These are phyloP conservation scores for Bombylius discolor DNA, from an alignment of 2,888 invertebrate species.

Conservation along the genomic window DNA sequence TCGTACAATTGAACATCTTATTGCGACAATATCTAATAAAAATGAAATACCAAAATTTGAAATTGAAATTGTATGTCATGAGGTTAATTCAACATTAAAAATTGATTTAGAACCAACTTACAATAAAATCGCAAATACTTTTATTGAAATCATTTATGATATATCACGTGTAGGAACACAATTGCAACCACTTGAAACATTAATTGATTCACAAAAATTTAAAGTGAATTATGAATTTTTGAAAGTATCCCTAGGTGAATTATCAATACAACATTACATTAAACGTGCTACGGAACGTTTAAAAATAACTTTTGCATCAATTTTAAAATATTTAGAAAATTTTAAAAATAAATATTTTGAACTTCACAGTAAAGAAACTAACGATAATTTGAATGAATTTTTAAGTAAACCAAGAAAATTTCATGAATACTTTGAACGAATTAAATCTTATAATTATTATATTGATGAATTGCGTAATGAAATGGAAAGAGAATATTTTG, in stretches of 20 bases:
- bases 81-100: conserved; percentile 14
- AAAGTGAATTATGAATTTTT: conserved; percentile 39
- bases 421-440: conserved; percentile 46
- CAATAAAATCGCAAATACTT: conserved; percentile 42
- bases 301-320: conserved; percentile 41
- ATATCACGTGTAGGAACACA: conserved; percentile 42
- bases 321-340: conserved; percentile 41
- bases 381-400: conserved; percentile 37
- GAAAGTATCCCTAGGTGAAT: conserved; percentile 45
- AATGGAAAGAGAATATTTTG: conserved; percentile 54
- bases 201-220: conserved; percentile 36
- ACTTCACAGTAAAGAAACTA: conserved; percentile 42
- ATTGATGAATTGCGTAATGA: conserved; percentile 47
- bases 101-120: conserved; percentile 48
- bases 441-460: conserved; percentile 46
- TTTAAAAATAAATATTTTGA: conserved; percentile 44
- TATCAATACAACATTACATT: conserved; percentile 42
- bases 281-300: conserved; percentile 41
- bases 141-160: conserved; percentile 44
- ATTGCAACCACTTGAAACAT: conserved; percentile 43
- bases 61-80: conserved; percentile 35
- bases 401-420: conserved; percentile 43
- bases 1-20: conserved; percentile 49
- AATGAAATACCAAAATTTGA: conserved; percentile 48
- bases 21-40: conserved; percentile 41